phyloP scores from a whole-genome alignment of 2,797 vertebrate genomes.

The Hydrolagus colliei region DNA sequence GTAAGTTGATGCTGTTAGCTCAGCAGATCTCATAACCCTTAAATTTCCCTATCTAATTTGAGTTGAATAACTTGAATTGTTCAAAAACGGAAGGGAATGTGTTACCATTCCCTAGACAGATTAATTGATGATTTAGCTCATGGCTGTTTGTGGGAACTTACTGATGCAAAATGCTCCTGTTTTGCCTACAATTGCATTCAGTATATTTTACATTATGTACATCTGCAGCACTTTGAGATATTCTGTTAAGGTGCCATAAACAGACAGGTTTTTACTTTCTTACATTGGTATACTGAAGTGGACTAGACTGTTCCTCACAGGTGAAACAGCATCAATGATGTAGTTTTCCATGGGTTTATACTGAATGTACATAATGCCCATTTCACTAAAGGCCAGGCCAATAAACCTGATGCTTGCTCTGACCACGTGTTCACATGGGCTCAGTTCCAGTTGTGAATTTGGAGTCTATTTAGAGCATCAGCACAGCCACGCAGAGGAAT shows the following conservation, averaged over 20 bases:
- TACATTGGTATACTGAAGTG: background rate
- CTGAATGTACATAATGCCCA: background rate
- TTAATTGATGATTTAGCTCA: background rate
- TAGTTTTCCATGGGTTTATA: background rate
- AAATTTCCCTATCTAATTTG: no score
- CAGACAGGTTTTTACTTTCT: background rate
- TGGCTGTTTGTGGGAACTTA: no score
- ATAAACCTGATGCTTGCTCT: background rate
- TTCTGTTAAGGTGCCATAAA: no score
- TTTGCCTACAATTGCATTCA: background rate
- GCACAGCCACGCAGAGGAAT: background rate
- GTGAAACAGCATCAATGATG: no score
- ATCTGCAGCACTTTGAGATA: background rate
- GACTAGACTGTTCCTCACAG: background rate
- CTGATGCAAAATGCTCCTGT: background rate
- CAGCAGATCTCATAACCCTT: no score
- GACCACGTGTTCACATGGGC: conserved; percentile 16
- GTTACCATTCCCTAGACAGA: background rate
- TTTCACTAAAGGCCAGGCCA: background rate
- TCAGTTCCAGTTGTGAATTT: background rate
- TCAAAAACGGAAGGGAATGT: no score
- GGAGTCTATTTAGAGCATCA: background rate
- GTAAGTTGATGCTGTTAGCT: no score
- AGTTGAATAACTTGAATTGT: no score
- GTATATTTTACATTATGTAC: background rate